Base-by-base conservation (phyloP, 2,888 invertebrate genomes). In the Drosophila recens region DNA sequence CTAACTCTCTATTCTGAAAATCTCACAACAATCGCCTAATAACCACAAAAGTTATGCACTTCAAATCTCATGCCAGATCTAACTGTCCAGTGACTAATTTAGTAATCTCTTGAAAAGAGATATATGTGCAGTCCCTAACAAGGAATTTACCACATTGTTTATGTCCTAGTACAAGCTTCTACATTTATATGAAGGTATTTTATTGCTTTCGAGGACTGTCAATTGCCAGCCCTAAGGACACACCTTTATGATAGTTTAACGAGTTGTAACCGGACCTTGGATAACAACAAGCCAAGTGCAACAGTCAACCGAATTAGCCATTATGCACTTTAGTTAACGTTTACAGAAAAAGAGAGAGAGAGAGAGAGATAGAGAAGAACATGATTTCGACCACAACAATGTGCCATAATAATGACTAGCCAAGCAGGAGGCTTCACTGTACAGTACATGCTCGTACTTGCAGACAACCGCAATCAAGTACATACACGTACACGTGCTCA, bases 351-450 rank as follows among this genome's bases (percentile, higher is more conserved):
- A 33, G 27, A 34, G 30, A 8, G 30, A 2, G 30, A 30, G 1
- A 30, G 30, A 8, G 0, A 30, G 30, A 8, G 30, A 1, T 2
- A 36, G 30, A 15, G 15, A 42, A 46, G 46, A 57, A 52, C 68
- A 53, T 49, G 20, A 69, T 58, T 63, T 62, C 23, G 66, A 54
- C 71, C 71, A 67, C 70, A 71, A 74, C 70, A 71, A 70, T 70
- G 72, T 49, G 72, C 72, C 68, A 72, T 68, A 63, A 71, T 71
- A 74, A 74, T 67, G 67, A 64, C 67, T 45, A 42, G 45, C 54
- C 42, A 13, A 40, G 36, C 64, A 46, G 48, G 34, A 56, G 43
- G 43, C 63, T 67, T 53, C 51, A 61, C 70, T 70, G 51, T 59
- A 38, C 17, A 20, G 30, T 42, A 33, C 9, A 53, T 6, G 23